Percentiles rank a stretch among this genome's conserved stretches.
phyloP scores from a whole-genome alignment of 2,888 invertebrate genomes.

The Yponomeuta malinellus region DNA sequence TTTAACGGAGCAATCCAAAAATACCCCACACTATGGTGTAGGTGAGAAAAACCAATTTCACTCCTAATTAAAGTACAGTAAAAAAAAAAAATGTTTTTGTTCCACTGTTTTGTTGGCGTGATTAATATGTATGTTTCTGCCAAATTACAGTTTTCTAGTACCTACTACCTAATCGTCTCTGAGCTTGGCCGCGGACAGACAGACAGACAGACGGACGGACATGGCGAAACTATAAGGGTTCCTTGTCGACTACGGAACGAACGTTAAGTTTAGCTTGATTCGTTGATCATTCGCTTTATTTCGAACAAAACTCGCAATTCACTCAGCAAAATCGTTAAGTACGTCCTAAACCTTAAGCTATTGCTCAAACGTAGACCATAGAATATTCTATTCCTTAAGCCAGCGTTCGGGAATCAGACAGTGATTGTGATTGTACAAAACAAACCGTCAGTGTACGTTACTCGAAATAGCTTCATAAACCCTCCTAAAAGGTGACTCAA shows the following conservation, averaged over 20 bases:
- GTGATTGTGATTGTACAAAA: slow-evolving; percentile 21
- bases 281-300: not conserved
- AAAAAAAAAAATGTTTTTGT: too few relatives aligned
- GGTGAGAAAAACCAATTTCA: too few relatives aligned
- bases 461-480: not conserved
- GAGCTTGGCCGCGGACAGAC: too few relatives aligned
- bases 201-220: too few relatives aligned
- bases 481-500: not conserved
- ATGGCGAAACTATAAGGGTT: too few relatives aligned
- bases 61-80: too few relatives aligned
- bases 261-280: not conserved
- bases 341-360: slow-evolving; percentile 35
- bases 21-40: too few relatives aligned
- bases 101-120: too few relatives aligned
- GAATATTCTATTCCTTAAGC: slow-evolving; percentile 52
- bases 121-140: too few relatives aligned
- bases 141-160: too few relatives aligned
- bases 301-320: not conserved
- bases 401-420: slow-evolving; percentile 51
- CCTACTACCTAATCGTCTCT: too few relatives aligned
- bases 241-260: not conserved
- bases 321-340: not conserved
- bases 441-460: not conserved
- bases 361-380: slow-evolving; percentile 57
- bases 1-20: too few relatives aligned